Conservation (phyloP, 2,888 invertebrate species). For the Scrobipalpa costella region DNA sequence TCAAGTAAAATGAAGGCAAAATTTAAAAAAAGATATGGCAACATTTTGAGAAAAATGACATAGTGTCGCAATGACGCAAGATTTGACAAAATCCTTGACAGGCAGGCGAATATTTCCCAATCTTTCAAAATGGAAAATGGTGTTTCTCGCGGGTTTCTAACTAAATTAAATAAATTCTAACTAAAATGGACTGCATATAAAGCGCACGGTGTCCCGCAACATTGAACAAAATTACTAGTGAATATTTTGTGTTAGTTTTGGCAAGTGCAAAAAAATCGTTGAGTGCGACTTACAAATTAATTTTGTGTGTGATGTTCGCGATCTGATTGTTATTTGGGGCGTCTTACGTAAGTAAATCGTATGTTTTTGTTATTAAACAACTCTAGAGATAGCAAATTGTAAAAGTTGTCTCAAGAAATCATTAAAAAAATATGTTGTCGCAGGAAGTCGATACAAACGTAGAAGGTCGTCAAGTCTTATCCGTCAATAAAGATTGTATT, state of each 20-base stretch:
- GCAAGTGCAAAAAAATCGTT: conserved; percentile 35
- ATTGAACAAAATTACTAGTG: conserved; percentile 50
- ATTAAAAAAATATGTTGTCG: not conserved
- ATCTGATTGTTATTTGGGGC: conserved; percentile 66
- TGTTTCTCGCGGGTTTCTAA: conserved; percentile 74
- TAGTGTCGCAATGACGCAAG: conserved; percentile 72
- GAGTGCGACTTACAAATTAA: conserved; percentile 51
- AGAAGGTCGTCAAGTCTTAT: conserved; percentile 1
- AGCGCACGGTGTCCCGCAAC: conserved; percentile 42
- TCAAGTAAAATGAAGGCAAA: not conserved
- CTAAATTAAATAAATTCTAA: conserved; percentile 61
- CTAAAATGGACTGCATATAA: conserved; percentile 61
- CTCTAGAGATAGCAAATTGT: not conserved
- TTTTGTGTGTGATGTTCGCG: conserved; percentile 69
- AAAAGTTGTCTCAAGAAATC: not conserved
- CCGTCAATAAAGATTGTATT: not conserved
- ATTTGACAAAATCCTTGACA: conserved; percentile 40
- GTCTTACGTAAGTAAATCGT: conserved; percentile 74
- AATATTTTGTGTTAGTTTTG: conserved; percentile 37
- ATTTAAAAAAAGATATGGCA: conserved; percentile 29
- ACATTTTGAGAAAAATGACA: conserved; percentile 47
- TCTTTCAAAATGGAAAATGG: conserved; percentile 79
- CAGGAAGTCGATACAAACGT: not conserved
- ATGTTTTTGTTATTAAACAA: conserved; percentile 59
- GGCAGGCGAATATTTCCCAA: conserved; percentile 60